Percentiles rank a stretch among this genome's conserved stretches.
These are phyloP conservation scores for Vulpes lagopus DNA, from an alignment of 2,113 vertebrate species.

Conservation along the genomic window DNA sequence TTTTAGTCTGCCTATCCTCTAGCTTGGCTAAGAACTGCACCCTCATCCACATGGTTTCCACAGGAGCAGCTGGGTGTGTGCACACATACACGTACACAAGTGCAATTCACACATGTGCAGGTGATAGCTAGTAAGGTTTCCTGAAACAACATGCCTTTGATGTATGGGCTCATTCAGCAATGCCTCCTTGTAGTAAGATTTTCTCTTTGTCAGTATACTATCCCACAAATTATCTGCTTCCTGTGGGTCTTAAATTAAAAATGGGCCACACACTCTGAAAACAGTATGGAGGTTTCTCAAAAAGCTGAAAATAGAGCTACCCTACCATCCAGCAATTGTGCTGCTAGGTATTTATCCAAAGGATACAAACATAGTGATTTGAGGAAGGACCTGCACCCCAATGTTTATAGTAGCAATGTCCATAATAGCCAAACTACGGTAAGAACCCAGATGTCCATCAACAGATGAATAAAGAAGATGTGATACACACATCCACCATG, in stretches of 20 bases:
- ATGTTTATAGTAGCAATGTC: too few species aligned
- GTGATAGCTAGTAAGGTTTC: neutral
- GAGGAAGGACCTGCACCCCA: too few species aligned
- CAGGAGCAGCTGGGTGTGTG: neutral
- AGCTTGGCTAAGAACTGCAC: neutral
- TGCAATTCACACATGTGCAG: neutral
- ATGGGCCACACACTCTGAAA: too few species aligned
- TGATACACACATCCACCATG: too few species aligned
- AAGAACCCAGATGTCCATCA: too few species aligned
- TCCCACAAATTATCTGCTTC: constrained; percentile 1
- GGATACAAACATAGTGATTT: too few species aligned
- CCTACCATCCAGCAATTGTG: too few species aligned
- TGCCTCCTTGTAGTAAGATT: neutral
- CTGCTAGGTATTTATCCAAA: too few species aligned
- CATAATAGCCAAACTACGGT: too few species aligned
- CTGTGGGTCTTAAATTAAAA: constrained; percentile 32
- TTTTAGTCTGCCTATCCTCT: neutral
- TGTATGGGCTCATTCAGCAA: neutral
- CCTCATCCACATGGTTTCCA: neutral
- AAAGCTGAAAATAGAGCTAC: too few species aligned
- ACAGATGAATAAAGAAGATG: too few species aligned
- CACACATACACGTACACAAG: accelerated
- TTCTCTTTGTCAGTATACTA: neutral
- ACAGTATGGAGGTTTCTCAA: too few species aligned
- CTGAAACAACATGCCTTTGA: neutral